Percentiles rank a stretch among this genome's conserved stretches.
Evolutionary conservation across 2,113 vertebrate species (phyloP).

Genomic region (Eubucco bourcierii): DNA sequence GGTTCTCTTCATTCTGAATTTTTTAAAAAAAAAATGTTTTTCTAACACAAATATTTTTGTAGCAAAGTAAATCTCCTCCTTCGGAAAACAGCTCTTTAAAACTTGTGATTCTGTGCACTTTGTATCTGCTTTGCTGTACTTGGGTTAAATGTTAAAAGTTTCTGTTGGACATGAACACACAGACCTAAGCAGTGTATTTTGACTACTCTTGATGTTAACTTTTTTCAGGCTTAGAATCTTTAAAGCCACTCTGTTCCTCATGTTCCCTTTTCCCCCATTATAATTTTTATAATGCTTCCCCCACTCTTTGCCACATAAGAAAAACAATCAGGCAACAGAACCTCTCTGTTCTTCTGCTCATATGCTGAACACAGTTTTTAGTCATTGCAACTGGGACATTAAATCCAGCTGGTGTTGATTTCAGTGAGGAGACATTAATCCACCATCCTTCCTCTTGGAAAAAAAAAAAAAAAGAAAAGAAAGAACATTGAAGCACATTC

Average conservation of each 20-base stretch:
- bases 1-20: not conserved
- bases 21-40: not conserved
- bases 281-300: constrained; percentile 12
- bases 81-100: constrained; percentile 41
- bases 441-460: not conserved
- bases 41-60: constrained; percentile 30
- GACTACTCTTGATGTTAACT: not conserved
- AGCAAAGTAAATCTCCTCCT: not conserved
- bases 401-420: constrained; percentile 27
- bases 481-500: not conserved
- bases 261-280: not conserved
- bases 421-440: not conserved
- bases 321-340: constrained; percentile 17
- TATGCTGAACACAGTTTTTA: not conserved
- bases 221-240: not conserved
- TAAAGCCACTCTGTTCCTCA: not conserved
- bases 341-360: not conserved
- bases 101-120: not conserved
- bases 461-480: too few relatives aligned
- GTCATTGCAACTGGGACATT: not conserved
- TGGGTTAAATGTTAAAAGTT: not conserved
- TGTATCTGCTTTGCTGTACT: not conserved
- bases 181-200: constrained; percentile 21
- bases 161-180: constrained; percentile 29
- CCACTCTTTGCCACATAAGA: not conserved